Conservation (phyloP, 2,113 vertebrate species). For the Calyptommatus sinebrachiatus region DNA sequence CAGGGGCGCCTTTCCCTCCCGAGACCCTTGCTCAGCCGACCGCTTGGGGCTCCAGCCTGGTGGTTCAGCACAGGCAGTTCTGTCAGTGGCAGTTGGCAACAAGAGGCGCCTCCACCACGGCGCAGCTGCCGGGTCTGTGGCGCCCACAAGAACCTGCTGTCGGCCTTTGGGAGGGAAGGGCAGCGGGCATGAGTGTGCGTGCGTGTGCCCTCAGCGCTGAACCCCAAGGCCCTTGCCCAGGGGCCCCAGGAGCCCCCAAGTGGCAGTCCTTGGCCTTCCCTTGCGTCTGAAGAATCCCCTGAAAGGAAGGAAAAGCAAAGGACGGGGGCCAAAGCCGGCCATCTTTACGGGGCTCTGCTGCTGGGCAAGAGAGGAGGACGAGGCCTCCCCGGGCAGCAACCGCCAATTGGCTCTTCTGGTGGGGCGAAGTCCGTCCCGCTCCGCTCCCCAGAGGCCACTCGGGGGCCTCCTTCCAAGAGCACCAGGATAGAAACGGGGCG, state of each 20-base stretch:
- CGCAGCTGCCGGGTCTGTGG: background rate
- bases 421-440: background rate
- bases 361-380: too few species aligned
- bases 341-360: too few species aligned
- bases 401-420: background rate
- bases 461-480: too few species aligned
- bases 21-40: background rate
- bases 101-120: background rate
- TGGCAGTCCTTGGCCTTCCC: too few species aligned
- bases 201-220: too few species aligned
- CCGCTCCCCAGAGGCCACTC: background rate
- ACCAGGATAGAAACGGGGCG: too few species aligned
- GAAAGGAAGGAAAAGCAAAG: background rate
- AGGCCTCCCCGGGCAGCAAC: too few species aligned
- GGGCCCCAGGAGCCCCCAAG: too few species aligned
- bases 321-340: background rate
- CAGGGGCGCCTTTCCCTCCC: background rate
- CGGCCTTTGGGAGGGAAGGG: background rate
- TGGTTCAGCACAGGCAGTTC: slow-evolving; percentile 2
- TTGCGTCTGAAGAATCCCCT: background rate
- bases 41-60: too few species aligned
- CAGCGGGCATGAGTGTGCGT: background rate
- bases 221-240: too few species aligned
- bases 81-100: slow-evolving; percentile 13
- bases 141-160: slow-evolving; percentile 21